Evolutionary conservation across 2,113 vertebrate species (phyloP), one percentile per base, ranked within the genome.

Genomic region (Accipiter cooperii): DNA sequence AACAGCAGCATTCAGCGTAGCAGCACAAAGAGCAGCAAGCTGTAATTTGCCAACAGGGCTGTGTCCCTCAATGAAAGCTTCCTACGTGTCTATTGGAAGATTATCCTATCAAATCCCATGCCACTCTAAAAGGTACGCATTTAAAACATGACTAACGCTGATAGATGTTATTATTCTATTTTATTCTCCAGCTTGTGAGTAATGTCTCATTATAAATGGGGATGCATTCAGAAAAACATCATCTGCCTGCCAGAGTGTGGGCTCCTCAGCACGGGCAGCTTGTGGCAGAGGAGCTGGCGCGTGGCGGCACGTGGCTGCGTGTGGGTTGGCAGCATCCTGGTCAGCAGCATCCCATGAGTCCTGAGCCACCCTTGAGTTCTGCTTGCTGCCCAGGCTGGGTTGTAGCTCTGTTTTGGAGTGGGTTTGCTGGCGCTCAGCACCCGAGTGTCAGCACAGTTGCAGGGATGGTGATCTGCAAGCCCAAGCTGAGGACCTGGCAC

Each of bases 11-110:
- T 14, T 82, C 34, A 38, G 49, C 0, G 1, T 19, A 64, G 69
- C 83, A 82, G 91, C 84, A 71, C 20, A 10, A 74, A 36, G 84
- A 93, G 58, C 94, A 93, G 78, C 91, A 60, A 58, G 93, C 87
- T 90, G 82, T 75, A 90, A 97, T 96, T 94, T 97, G 94, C 82
- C 66, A 66, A 17, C 19, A 52, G 75, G 49, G 78, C 91, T 9
- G 36, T 33, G 84, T 95, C 94, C 93, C 91, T 97, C 96, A 96
- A 95, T 97, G 97, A 97, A 96, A 93, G 79, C 96, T 97, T 96
- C 97, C 94, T 70, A 86, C 75, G 10, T 94, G 94, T 96, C 95
- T 97, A 52, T 49, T 69, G 84, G 89, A 94, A 94, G 91, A 96
- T 94, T 86, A 90, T 91, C 93, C 93, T 96, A 94, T 95, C 97